Evolutionary conservation across 2,888 invertebrate genomes (phyloP).

Genomic region (Eupithecia pulchellata): DNA sequence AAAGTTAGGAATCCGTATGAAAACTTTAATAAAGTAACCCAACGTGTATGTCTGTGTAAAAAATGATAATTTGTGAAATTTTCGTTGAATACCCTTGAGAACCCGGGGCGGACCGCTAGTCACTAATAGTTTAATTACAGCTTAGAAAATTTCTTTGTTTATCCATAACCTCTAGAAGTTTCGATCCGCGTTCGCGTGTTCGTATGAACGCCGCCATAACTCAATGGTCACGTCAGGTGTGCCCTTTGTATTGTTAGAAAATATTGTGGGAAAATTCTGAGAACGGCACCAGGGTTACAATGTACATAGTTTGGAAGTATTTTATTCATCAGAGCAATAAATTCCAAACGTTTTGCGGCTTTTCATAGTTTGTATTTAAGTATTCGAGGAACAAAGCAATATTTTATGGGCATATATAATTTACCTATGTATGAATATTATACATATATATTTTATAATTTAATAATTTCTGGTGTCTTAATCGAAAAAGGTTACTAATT

Average conservation of each 20-base stretch:
- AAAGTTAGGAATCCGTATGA: too few species aligned
- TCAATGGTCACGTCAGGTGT: conserved; percentile 52
- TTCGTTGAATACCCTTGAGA: too few species aligned
- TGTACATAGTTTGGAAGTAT: conserved; percentile 27
- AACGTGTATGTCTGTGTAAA: too few species aligned
- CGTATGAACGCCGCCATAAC: conserved; percentile 51
- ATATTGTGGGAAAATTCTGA: conserved; percentile 31
- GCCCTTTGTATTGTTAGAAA: conserved; percentile 38
- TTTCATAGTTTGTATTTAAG: background rate
- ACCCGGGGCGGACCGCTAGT: too few species aligned
- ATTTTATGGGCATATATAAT: too few species aligned
- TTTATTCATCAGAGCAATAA: conserved; percentile 29
- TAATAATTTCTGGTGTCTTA: too few species aligned
- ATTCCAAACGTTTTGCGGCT: conserved; percentile 17
- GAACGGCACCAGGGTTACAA: conserved; percentile 22
- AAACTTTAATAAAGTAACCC: too few species aligned
- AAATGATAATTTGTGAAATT: too few species aligned
- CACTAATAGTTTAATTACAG: background rate
- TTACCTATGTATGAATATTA: too few species aligned
- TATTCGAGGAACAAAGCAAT: conserved; percentile 10
- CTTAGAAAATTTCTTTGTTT: background rate
- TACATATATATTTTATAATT: too few species aligned
- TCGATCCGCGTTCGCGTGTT: background rate
- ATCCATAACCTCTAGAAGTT: background rate
- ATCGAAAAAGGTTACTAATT: too few species aligned